A percentile compares a stretch with the other conserved stretches of the same genome.
Conservation (phyloP, 2,113 vertebrate genomes). For the Monopterus albus region DNA sequence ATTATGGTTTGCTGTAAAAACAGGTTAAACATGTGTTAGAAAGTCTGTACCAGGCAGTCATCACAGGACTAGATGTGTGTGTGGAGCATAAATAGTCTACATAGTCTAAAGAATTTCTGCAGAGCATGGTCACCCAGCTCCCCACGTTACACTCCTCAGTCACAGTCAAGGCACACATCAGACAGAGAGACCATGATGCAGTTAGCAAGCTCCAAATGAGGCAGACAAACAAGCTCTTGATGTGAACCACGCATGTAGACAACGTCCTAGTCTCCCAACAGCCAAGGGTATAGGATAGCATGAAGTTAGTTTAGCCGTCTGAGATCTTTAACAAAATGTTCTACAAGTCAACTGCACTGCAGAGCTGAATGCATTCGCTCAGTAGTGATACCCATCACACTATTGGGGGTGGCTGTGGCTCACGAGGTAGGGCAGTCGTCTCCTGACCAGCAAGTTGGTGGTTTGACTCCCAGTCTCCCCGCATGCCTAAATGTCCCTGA, state of each 20-base stretch:
- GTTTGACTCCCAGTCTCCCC: too few relatives aligned
- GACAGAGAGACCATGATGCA: constrained; percentile 23
- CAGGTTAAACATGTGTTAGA: constrained; percentile 12
- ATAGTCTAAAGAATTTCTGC: constrained; percentile 35
- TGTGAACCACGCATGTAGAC: not conserved
- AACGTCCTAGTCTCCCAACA: constrained; percentile 1
- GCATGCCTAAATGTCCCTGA: too few relatives aligned
- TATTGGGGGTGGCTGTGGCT: too few relatives aligned
- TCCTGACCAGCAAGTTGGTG: too few relatives aligned
- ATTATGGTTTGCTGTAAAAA: constrained; percentile 10
- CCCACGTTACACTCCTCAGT: constrained; percentile 22
- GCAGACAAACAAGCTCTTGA: constrained; percentile 30
- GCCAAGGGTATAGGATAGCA: not conserved
- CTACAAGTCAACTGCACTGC: not conserved
- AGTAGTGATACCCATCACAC: not conserved
- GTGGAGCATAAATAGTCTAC: constrained; percentile 54
- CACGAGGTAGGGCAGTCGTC: too few relatives aligned
- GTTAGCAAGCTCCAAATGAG: constrained; percentile 17
- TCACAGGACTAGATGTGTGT: constrained; percentile 2
- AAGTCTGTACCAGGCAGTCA: not conserved
- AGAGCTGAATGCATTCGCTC: not conserved
- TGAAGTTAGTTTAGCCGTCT: constrained; percentile 25
- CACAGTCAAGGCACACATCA: constrained; percentile 28
- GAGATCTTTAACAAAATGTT: constrained; percentile 16
- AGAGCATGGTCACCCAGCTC: constrained; percentile 37